Percentiles rank a stretch among this genome's conserved stretches.
phyloP scores from a whole-genome alignment of 2,113 vertebrate species.

The Ondatra zibethicus region DNA sequence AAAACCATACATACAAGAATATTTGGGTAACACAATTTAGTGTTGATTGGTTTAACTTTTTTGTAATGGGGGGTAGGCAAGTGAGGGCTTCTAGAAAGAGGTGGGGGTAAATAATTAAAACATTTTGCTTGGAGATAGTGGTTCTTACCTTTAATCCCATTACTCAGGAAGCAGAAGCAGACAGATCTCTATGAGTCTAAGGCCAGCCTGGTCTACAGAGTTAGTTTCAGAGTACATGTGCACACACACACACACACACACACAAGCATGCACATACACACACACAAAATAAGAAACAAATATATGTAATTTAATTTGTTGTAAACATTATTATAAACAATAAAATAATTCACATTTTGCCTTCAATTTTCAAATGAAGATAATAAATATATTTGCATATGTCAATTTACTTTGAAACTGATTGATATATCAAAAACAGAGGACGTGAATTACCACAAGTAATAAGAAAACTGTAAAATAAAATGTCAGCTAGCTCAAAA shows the following conservation, averaged over 20 bases:
- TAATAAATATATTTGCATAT: not conserved
- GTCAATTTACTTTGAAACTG: not conserved
- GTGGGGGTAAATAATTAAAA: not conserved
- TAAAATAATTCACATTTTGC: slow-evolving; percentile 18
- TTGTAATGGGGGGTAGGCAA: not conserved
- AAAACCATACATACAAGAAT: not conserved
- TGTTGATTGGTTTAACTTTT: not conserved
- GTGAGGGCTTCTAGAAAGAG: not conserved
- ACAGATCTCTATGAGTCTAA: too few relatives aligned
- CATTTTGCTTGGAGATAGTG: too few relatives aligned
- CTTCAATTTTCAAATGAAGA: not conserved
- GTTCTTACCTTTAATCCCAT: too few relatives aligned
- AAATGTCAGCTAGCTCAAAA: not conserved
- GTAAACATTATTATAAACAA: not conserved
- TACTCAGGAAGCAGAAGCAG: too few relatives aligned
- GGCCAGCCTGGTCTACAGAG: too few relatives aligned
- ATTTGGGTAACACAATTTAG: not conserved
- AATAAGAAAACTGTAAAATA: not conserved
- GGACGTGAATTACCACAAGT: not conserved
- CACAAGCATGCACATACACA: not conserved
- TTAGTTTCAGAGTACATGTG: too few relatives aligned
- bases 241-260: not conserved
- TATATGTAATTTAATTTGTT: not conserved
- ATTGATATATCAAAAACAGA: not conserved
- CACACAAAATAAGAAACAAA: not conserved